Evolutionary conservation across 2,797 vertebrate genomes (phyloP).

Genomic region (Phylloscopus collybita): DNA sequence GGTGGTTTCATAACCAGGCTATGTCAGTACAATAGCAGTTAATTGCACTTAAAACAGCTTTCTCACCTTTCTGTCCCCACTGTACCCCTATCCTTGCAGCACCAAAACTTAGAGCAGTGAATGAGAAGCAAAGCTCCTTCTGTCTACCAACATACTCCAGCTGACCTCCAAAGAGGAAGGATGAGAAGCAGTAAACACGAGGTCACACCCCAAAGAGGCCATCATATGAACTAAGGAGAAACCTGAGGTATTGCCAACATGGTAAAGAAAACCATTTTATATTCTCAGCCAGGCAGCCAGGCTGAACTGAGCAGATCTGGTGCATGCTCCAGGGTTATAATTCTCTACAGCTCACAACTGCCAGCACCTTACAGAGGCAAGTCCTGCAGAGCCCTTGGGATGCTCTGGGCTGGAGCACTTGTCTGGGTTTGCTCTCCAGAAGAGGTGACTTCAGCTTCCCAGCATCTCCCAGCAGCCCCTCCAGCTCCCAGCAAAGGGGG

Average conservation of each 20-base stretch:
- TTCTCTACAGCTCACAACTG: background rate
- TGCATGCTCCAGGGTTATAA: background rate
- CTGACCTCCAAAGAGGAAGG: background rate
- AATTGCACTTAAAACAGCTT: background rate
- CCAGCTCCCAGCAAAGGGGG: fast-evolving
- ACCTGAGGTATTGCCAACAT: fast-evolving
- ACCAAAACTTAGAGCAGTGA: background rate
- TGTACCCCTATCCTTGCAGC: background rate
- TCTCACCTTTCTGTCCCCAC: background rate
- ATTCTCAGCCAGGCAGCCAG: background rate
- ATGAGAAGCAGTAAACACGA: background rate
- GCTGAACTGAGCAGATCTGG: background rate
- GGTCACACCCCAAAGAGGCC: background rate
- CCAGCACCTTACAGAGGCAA: background rate
- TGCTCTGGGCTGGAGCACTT: background rate
- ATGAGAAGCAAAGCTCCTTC: background rate
- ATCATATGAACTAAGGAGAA: background rate
- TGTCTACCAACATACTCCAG: background rate
- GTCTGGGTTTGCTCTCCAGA: fast-evolving
- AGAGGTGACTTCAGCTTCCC: background rate
- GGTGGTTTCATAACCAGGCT: background rate
- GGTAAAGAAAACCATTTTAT: background rate
- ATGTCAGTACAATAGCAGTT: background rate
- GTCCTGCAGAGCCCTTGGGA: background rate
- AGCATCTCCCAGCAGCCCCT: background rate